Evolutionary conservation across 2,113 vertebrate genomes (phyloP).

Genomic region (Columba janthina): DNA sequence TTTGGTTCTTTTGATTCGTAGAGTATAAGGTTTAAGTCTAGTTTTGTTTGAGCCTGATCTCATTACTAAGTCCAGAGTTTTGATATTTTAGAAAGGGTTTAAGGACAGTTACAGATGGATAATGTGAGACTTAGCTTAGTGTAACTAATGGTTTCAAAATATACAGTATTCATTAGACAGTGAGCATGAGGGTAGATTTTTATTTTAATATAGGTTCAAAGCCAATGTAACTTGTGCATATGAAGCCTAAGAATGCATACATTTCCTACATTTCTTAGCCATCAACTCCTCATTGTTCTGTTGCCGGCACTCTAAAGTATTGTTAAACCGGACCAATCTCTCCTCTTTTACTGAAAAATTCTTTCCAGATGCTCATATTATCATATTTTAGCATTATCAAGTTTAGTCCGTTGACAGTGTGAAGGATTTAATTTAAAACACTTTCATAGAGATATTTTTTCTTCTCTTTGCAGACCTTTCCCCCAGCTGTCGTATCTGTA

Average conservation of each 20-base stretch:
- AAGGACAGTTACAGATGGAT: neutral
- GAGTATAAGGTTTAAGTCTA: neutral
- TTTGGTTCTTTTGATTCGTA: neutral
- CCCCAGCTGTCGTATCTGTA: neutral
- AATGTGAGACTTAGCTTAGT: neutral
- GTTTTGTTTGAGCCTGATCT: neutral
- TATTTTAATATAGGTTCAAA: neutral
- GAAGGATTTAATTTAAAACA: neutral
- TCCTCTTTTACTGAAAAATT: neutral
- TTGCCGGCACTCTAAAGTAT: neutral
- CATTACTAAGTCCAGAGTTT: neutral
- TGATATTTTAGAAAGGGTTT: neutral
- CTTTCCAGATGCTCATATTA: neutral
- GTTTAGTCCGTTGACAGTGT: neutral
- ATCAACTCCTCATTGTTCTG: neutral
- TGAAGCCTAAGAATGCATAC: neutral
- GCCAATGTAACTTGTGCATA: neutral
- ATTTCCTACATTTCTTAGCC: neutral
- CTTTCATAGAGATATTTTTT: neutral
- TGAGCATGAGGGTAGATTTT: neutral
- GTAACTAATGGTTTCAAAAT: neutral
- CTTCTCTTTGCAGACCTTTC: neutral
- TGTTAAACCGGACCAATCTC: neutral
- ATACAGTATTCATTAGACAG: neutral
- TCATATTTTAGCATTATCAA: neutral